Conservation (phyloP, 2,113 vertebrate species). For the Stegastes partitus region DNA sequence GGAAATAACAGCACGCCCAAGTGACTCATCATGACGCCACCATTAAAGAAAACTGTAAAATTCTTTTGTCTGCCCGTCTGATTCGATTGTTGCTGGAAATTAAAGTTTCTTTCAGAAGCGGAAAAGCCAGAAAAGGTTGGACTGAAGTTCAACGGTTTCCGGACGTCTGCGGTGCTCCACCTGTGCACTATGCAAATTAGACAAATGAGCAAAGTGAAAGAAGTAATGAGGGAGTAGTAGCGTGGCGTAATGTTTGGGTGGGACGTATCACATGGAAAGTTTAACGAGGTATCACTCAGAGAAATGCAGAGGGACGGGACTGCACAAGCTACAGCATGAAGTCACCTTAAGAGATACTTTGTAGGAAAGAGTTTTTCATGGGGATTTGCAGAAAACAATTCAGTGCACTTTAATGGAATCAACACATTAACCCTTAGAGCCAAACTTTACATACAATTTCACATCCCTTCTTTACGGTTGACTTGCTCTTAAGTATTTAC, state of each 20-base stretch:
- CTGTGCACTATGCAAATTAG: neutral
- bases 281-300: neutral
- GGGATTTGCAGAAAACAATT: neutral
- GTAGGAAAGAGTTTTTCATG: neutral
- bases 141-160: neutral
- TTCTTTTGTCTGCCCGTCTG: constrained; percentile 24
- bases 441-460: no score
- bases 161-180: constrained; percentile 7
- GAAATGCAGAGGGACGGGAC: no score
- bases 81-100: neutral
- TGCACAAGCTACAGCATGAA: neutral
- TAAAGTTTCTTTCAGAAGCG: neutral
- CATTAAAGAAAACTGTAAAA: neutral
- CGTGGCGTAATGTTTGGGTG: neutral
- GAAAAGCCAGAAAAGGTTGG: neutral
- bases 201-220: constrained; percentile 5
- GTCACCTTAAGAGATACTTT: constrained; percentile 9
- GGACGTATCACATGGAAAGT: neutral
- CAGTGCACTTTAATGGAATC: neutral
- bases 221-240: neutral
- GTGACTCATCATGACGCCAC: constrained; percentile 32
- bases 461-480: no score
- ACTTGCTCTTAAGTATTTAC: no score
- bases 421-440: neutral
- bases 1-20: constrained; percentile 14